Evolutionary conservation across 2,113 vertebrate genomes (phyloP).

Genomic region (Lepus americanus): DNA sequence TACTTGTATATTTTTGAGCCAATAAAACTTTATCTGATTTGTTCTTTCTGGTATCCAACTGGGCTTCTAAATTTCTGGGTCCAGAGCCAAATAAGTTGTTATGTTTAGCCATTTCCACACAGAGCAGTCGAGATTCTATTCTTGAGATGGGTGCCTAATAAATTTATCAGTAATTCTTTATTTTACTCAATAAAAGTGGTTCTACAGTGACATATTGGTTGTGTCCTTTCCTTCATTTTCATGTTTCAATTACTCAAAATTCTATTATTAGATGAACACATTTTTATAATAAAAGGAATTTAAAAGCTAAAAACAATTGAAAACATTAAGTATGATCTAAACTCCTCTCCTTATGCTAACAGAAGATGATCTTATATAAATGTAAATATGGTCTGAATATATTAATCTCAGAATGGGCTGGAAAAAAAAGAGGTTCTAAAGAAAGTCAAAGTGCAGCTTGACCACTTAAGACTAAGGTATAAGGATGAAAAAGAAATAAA

Average conservation of each 20-base stretch:
- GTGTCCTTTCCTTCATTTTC: conserved; percentile 64
- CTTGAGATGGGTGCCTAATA: conserved; percentile 71
- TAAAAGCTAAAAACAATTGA: conserved; percentile 60
- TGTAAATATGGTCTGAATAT: conserved; percentile 1
- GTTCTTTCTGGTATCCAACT: conserved; percentile 67
- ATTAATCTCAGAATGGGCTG: conserved; percentile 43
- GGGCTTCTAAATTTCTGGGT: conserved; percentile 70
- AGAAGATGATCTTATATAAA: conserved; percentile 59
- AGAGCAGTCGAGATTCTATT: conserved; percentile 70
- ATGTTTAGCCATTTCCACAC: conserved; percentile 76
- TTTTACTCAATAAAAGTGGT: conserved; percentile 61
- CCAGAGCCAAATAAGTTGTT: conserved; percentile 66
- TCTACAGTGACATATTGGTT: conserved; percentile 53
- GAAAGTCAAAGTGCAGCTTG: neutral
- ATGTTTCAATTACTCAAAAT: conserved; percentile 76
- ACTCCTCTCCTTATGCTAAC: conserved; percentile 38
- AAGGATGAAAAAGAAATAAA: neutral
- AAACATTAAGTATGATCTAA: conserved; percentile 56
- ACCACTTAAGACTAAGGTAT: neutral
- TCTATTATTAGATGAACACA: conserved; percentile 64
- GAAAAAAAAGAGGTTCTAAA: conserved; percentile 15
- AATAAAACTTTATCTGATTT: conserved; percentile 75
- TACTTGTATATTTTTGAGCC: conserved; percentile 63
- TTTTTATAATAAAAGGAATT: conserved; percentile 69
- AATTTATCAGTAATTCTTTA: conserved; percentile 65